Conservation (phyloP, 2,113 vertebrate species). For the Syngnathus typhle region DNA sequence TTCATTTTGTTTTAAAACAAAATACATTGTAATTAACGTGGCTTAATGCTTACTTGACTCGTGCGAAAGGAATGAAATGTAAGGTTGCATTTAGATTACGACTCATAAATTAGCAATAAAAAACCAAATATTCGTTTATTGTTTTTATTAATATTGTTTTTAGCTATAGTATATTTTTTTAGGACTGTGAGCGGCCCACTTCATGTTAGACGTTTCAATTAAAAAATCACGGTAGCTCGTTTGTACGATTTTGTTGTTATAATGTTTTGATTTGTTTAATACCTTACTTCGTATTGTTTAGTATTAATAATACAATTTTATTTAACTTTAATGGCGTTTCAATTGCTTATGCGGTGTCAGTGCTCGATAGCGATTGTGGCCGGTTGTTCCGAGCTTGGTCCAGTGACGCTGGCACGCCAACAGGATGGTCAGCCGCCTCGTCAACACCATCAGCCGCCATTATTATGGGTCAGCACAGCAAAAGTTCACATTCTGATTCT, state of each 20-base stretch:
- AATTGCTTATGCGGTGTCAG: no score
- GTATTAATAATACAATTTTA: no score
- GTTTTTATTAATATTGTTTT: constrained; percentile 1
- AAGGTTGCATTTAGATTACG: constrained; percentile 1
- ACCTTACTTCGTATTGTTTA: no score
- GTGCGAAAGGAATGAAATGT: not conserved
- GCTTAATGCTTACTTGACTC: not conserved
- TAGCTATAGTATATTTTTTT: not conserved
- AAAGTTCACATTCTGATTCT: constrained; percentile 90
- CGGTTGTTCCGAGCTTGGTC: constrained; percentile 65
- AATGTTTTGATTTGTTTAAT: not conserved
- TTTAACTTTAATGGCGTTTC: not conserved
- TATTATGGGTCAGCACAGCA: constrained; percentile 84
- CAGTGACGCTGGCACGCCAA: constrained; percentile 84
- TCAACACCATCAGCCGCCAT: constrained; percentile 80
- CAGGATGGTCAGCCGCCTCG: constrained; percentile 34
- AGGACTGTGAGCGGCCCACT: not conserved
- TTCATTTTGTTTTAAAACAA: no score
- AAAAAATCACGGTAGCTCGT: not conserved
- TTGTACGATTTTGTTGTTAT: not conserved
- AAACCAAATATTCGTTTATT: not conserved
- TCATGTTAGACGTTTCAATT: not conserved
- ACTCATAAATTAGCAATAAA: constrained; percentile 14
- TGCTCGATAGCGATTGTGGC: constrained; percentile 27
- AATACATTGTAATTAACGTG: not conserved